Evolutionary conservation across 2,888 invertebrate genomes (phyloP), one percentile per base, ranked within the genome.

Genomic region (Caenorhabditis sulstoni): DNA sequence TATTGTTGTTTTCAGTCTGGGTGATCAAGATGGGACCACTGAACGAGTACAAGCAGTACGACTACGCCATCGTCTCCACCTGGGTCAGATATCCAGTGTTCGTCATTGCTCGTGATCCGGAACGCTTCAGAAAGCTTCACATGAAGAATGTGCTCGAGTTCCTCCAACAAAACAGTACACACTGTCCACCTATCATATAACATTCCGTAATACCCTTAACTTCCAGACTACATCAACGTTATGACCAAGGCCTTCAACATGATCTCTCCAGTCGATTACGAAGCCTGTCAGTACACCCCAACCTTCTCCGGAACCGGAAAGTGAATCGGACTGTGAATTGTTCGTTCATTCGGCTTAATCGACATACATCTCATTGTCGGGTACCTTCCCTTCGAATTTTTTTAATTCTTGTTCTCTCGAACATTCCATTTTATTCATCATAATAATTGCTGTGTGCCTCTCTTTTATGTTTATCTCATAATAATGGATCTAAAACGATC

Each of bases 21-120:
- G 90, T 90, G 45, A 88, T 90, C 85, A 90, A 90, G 81, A 84
- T 88, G 80, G 90, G 90, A 47, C 90, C 90, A 35, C 83, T 90
- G 55, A 91, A 91, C 78, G 90, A 91, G 81, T 90, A 89, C 87
- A 90, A 90, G 66, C 90, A 90, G 78, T 90, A 90, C 82, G 90
- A 90, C 74, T 90, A 90, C 81, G 90, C 90, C 23, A 85, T 89
- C 49, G 82, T 88, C 59, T 87, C 87, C 53, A 88, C 87, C 52
- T 88, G 88, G 88, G 86, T 86, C 45, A 81, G 88, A 59, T 90
- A 87, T 83, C 90, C 90, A 22, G 90, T 90, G 20, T 90, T 90
- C 61, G 90, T 90, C 22, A 88, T 90, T 76, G 90, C 90, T 18
- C 83, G 90, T 22, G 90, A 90, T 59, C 90, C 90, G 22, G 87